Percentiles rank a stretch among this genome's conserved stretches.
Conservation (phyloP, 2,113 vertebrate genomes). For the Zapus hudsonius region DNA sequence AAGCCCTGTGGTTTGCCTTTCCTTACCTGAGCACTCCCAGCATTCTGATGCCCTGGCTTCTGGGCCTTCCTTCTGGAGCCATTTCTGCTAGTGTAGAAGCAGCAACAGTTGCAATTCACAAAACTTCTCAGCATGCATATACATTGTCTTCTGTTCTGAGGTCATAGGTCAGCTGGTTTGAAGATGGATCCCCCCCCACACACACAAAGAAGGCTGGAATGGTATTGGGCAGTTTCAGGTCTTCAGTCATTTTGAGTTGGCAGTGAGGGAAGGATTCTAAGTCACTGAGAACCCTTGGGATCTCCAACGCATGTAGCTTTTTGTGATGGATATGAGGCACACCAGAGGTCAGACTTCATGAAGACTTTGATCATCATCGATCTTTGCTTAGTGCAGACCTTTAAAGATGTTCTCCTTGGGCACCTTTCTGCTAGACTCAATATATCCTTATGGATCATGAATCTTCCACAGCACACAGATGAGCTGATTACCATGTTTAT, state of each 20-base stretch:
- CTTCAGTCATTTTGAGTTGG: neutral
- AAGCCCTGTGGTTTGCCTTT: neutral
- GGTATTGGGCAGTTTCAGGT: neutral
- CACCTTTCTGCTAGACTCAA: neutral
- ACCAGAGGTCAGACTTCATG: neutral
- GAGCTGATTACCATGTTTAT: constrained; percentile 9
- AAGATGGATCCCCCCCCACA: neutral
- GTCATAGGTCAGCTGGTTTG: neutral
- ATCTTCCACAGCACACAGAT: neutral
- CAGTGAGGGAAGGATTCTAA: neutral
- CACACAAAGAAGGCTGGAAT: no score
- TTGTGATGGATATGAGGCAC: neutral
- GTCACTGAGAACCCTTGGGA: neutral
- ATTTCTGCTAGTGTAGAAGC: neutral
- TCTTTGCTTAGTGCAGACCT: neutral
- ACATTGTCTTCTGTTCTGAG: neutral
- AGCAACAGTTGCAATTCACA: neutral
- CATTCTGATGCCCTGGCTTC: neutral
- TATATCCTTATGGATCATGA: neutral
- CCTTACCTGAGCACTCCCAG: neutral
- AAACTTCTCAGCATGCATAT: neutral
- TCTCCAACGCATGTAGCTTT: neutral
- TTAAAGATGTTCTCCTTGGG: neutral
- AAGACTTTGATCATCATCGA: neutral
- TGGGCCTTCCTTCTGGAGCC: neutral